Percentiles rank a stretch among this genome's conserved stretches.
phyloP scores from a whole-genome alignment of 2,797 vertebrate genomes.

The Pseudochirops cupreus region DNA sequence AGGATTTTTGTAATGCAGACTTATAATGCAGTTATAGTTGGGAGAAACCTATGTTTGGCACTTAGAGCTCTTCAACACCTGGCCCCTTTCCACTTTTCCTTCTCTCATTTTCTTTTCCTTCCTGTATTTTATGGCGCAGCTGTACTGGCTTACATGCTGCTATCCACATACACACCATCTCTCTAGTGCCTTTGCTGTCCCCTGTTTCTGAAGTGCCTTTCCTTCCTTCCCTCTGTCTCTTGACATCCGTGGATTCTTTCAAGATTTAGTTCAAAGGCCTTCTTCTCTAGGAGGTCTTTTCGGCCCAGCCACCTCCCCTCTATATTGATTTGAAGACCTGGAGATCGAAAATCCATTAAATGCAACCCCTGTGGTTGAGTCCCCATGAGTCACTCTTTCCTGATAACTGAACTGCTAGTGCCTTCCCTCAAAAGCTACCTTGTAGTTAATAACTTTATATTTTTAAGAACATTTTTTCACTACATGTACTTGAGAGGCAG shows the following conservation, averaged over 20 bases:
- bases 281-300: neutral
- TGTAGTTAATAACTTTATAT: neutral
- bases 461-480: neutral
- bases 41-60: neutral
- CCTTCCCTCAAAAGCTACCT: neutral
- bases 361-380: neutral
- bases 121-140: neutral
- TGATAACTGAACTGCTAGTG: neutral
- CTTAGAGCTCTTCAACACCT: neutral
- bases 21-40: neutral
- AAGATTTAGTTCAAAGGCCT: neutral
- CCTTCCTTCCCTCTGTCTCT: neutral
- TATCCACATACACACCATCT: neutral
- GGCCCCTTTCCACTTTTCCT: neutral
- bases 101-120: neutral
- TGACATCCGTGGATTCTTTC: neutral
- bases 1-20: neutral
- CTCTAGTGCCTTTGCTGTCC: neutral
- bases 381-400: neutral
- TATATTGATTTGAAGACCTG: neutral
- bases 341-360: neutral
- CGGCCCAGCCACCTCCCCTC: neutral
- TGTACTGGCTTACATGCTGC: neutral
- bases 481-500: neutral
- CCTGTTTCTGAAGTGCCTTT: neutral